Evolutionary conservation across 2,888 invertebrate species (phyloP).

Genomic region (Drosophila aldrichi): DNA sequence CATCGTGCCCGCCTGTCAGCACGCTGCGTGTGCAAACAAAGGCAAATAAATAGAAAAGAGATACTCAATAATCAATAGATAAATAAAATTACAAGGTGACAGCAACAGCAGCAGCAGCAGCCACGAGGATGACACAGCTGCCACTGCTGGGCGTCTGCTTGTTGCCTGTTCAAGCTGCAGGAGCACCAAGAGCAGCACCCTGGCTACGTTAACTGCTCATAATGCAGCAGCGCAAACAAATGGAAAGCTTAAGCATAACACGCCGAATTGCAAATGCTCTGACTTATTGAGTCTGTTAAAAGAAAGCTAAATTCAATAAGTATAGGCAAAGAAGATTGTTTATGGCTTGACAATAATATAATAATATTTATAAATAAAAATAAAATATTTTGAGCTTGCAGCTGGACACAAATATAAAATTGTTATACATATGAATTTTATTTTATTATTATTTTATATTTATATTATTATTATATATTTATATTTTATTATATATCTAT

Average conservation of each 20-base stretch:
- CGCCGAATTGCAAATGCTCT: conserved; percentile 34
- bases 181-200: conserved; percentile 45
- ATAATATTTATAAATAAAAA: no score
- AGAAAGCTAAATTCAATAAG: no score
- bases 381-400: no score
- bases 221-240: conserved; percentile 61
- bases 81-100: conserved; percentile 81
- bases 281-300: not conserved
- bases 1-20: conserved; percentile 55
- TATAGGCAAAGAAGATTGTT: no score
- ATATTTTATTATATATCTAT: no score
- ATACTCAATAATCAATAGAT: conserved; percentile 84
- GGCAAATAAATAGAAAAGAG: conserved; percentile 74
- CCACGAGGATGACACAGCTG: conserved; percentile 60
- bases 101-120: conserved; percentile 53
- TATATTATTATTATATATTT: no score
- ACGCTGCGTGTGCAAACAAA: conserved; percentile 78
- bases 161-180: conserved; percentile 64
- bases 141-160: conserved; percentile 35
- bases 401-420: no score
- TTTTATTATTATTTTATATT: no score
- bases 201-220: conserved; percentile 73
- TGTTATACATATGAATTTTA: no score
- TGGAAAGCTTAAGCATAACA: not conserved
- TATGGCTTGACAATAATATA: no score